These are phyloP conservation scores for Anodontia alba DNA, from an alignment of 2,888 invertebrate species.

Conservation along the genomic window DNA sequence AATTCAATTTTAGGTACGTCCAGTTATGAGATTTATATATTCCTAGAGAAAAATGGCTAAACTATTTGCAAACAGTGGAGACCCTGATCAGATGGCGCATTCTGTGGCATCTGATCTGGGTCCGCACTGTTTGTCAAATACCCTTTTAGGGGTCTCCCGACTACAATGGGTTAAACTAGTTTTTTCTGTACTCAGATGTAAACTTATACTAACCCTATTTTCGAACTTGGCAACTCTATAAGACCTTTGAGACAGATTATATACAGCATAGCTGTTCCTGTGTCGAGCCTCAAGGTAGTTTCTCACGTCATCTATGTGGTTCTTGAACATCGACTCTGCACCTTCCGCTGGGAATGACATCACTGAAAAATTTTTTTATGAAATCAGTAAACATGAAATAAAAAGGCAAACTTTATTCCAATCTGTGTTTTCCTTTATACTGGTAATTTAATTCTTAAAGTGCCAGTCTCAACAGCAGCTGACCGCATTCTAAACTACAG, in stretches of 20 bases:
- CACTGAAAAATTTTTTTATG: constrained; percentile 87
- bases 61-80: not conserved
- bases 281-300: constrained; percentile 90
- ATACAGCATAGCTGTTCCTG: constrained; percentile 91
- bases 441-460: too few relatives aligned
- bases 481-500: too few relatives aligned
- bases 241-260: constrained; percentile 91
- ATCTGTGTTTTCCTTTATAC: too few relatives aligned
- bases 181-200: too few relatives aligned
- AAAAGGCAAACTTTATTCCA: not conserved
- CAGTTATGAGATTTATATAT: too few relatives aligned
- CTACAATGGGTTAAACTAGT: too few relatives aligned
- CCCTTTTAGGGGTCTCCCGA: too few relatives aligned
- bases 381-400: not conserved
- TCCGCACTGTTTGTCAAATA: not conserved
- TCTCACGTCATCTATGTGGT: constrained; percentile 96
- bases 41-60: too few relatives aligned
- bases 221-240: constrained; percentile 86
- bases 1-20: too few relatives aligned
- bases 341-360: constrained; percentile 99
- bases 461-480: too few relatives aligned
- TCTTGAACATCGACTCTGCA: constrained; percentile 94
- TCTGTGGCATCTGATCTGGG: not conserved
- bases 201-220: constrained; percentile 84
- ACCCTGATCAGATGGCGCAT: not conserved